A percentile compares a stretch with the other conserved stretches of the same genome.
Conservation (phyloP, 2,113 vertebrate species). For the Protobothrops flavoviridis region DNA sequence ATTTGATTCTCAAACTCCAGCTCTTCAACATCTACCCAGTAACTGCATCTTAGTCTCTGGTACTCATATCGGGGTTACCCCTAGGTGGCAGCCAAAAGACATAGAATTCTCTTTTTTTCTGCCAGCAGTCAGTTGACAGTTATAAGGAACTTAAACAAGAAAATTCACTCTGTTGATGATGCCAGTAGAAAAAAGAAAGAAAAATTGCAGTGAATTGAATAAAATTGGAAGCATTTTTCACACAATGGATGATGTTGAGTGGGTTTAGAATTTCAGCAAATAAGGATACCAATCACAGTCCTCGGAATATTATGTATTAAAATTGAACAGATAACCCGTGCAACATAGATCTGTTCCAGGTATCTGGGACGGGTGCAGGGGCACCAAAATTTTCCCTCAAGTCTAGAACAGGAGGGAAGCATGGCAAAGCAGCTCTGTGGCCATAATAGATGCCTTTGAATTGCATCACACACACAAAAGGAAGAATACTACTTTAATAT, state of each 20-base stretch:
- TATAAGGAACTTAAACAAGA: background rate
- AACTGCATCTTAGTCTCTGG: background rate
- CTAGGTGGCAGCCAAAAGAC: background rate
- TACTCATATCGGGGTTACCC: background rate
- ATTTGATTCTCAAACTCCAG: background rate
- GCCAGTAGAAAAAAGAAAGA: background rate
- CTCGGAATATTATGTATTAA: background rate
- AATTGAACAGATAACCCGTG: background rate
- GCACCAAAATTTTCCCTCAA: background rate
- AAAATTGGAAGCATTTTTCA: background rate
- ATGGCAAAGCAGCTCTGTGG: background rate
- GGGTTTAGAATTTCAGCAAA: background rate
- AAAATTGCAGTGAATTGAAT: background rate
- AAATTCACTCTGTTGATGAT: background rate
- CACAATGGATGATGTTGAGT: background rate
- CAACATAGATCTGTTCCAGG: background rate
- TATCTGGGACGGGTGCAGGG: background rate
- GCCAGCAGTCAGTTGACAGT: background rate
- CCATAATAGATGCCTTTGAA: background rate
- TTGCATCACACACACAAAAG: background rate
- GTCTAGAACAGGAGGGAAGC: background rate
- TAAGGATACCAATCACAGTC: background rate
- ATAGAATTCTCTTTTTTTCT: background rate
- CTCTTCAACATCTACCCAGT: background rate
- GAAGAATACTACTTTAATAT: background rate